Conservation (phyloP, 2,888 invertebrate species). For the Asteroscopus sphinx region DNA sequence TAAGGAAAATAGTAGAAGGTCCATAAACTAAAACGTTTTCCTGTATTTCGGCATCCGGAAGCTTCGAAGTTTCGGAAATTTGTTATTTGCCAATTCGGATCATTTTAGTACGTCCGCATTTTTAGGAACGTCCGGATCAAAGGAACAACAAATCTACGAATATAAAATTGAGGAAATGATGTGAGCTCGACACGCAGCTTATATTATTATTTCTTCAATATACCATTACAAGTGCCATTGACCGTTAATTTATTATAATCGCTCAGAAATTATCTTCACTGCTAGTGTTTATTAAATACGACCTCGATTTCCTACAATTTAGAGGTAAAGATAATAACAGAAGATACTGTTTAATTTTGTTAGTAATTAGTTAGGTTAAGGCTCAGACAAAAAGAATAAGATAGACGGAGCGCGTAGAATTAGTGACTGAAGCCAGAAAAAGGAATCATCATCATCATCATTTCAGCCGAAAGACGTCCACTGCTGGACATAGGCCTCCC, state of each 20-base stretch:
- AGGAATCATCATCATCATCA: too few relatives aligned
- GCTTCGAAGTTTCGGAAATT: too few relatives aligned
- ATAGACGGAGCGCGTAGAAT: too few relatives aligned
- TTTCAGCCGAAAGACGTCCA: too few relatives aligned
- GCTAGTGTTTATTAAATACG: slow-evolving; percentile 34
- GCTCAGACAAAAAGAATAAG: too few relatives aligned
- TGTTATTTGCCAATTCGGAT: not conserved
- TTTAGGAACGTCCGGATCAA: slow-evolving; percentile 13
- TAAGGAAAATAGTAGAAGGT: not conserved
- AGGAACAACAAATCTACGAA: slow-evolving; percentile 20
- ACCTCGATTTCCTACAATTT: slow-evolving; percentile 30
- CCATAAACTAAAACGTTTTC: too few relatives aligned
- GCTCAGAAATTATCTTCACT: slow-evolving; percentile 16
- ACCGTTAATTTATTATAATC: slow-evolving; percentile 32
- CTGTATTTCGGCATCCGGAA: too few relatives aligned
- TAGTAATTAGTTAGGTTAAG: too few relatives aligned
- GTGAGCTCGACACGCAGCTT: slow-evolving; percentile 17
- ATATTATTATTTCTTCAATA: slow-evolving; percentile 26
- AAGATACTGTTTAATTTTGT: too few relatives aligned
- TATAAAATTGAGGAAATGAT: slow-evolving; percentile 7
- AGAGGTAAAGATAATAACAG: too few relatives aligned
- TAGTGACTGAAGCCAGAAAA: too few relatives aligned
- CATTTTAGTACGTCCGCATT: not conserved
- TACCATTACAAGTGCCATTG: slow-evolving; percentile 17
- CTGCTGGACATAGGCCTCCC: too few relatives aligned